Base-by-base conservation (phyloP, 2,113 vertebrate genomes). In the Rhinolophus sinicus region DNA sequence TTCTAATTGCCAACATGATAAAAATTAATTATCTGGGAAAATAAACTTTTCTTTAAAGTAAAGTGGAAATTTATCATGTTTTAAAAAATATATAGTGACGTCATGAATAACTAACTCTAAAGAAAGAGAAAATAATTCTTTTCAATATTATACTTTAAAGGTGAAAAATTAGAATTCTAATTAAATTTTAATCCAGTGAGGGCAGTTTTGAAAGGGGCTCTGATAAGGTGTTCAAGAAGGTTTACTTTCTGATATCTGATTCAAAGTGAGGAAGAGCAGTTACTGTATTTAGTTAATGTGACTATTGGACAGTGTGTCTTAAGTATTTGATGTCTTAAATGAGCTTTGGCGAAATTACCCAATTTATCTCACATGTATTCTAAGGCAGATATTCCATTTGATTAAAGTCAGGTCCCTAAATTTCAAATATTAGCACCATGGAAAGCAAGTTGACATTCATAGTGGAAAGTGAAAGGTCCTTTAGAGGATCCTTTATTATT, bases 131-230 rank as follows among this genome's bases (percentile, higher is more conserved):
- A 83, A 77, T 11, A 38, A 69, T 47, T 26, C 2, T 67, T 94
- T 93, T 67, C 47, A 89, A 60, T 56, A n/a, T 12, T 92, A 88
- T 50, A 80, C 33, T 52, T 73, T 65, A 64, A 96, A 80, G 33
- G n/a, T 85, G 60, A 85, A 89, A 89, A 92, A 44, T 75, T 73
- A 60, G 60, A 95, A 62, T 75, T 47, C 44, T 54, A 35, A 54
- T 54, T 56, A 80, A 85, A 38, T 80, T 85, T 67, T 60, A 65
- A 65, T 67, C 16, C 22, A 35, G 33, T 58, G 78, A 80, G 28
- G 65, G 56, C 26, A n/a, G 15, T 89, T 96, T 92, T 89, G 18
- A 88, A 72, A 35, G 40, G 21, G 62, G n/a, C 24, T 69, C n/a
- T 84, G 54, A 24, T 58, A 58, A 76, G 33, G 58, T 78, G 64